Conservation (phyloP, 1,140 invertebrate genomes). For the Drosophila triauraria region DNA sequence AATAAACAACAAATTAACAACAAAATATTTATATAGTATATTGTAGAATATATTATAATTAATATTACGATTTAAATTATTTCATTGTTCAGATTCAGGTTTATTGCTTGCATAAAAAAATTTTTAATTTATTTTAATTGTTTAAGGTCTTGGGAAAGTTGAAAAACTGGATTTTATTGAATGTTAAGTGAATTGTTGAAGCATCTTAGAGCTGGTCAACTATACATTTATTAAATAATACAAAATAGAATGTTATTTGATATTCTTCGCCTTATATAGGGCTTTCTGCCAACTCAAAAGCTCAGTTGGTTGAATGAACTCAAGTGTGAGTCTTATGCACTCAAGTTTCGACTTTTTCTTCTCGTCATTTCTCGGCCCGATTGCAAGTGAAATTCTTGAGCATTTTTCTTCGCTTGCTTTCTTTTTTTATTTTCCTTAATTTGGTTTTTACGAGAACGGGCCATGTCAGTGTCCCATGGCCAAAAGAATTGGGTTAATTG, state of each 20-base stretch:
- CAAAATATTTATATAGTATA: background rate
- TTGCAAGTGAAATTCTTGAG: constrained; percentile 64
- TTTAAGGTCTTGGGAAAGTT: background rate
- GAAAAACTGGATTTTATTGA: constrained; percentile 14
- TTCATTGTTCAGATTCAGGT: background rate
- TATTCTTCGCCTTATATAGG: no score
- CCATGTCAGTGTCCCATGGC: constrained; percentile 51
- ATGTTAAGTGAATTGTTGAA: background rate
- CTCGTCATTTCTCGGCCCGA: constrained; percentile 30
- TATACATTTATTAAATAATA: no score
- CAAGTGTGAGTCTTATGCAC: constrained; percentile 28
- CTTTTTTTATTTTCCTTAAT: constrained; percentile 35
- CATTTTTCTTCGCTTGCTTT: constrained; percentile 43
- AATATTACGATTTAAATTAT: background rate
- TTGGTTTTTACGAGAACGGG: constrained; percentile 56
- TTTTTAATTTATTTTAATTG: background rate
- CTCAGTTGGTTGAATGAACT: constrained; percentile 63
- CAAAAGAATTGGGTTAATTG: constrained; percentile 78
- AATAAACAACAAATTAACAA: no score
- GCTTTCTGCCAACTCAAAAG: constrained; percentile 8
- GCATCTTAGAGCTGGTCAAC: background rate
- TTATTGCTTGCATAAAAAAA: background rate
- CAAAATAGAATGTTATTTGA: background rate
- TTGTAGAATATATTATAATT: background rate
- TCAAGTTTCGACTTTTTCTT: constrained; percentile 23